Conservation (phyloP, 2,888 invertebrate genomes). For the Leucophora obtusa region DNA sequence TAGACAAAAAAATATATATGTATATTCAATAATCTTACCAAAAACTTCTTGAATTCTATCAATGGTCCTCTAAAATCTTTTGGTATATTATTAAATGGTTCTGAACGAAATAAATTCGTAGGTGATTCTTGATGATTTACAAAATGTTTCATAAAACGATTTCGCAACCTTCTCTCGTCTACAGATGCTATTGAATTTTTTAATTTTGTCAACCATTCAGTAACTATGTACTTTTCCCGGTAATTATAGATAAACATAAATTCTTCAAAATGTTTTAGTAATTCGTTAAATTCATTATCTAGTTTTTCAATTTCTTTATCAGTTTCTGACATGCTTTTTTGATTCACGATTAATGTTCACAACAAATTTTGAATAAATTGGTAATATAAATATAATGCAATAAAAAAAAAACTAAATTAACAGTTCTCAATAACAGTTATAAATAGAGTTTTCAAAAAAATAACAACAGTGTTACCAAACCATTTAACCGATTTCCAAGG, state of each 20-base stretch:
- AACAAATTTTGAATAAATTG: neutral
- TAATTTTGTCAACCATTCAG: constrained; percentile 66
- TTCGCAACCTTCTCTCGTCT: constrained; percentile 64
- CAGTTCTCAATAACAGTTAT: too few species aligned
- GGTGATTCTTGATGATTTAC: constrained; percentile 45
- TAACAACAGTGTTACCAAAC: too few species aligned
- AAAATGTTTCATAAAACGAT: constrained; percentile 64
- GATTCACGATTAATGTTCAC: neutral
- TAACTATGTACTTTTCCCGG: constrained; percentile 64
- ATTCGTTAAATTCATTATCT: constrained; percentile 57
- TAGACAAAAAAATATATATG: too few species aligned
- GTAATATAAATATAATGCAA: neutral
- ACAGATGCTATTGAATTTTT: constrained; percentile 53
- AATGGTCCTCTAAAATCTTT: constrained; percentile 46
- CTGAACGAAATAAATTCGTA: constrained; percentile 45
- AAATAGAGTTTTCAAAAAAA: too few species aligned
- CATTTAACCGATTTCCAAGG: too few species aligned
- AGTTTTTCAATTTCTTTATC: constrained; percentile 48
- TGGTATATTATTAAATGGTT: constrained; percentile 65
- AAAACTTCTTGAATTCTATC: constrained; percentile 39
- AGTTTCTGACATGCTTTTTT: constrained; percentile 30
- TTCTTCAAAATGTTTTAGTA: constrained; percentile 42
- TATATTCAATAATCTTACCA: constrained; percentile 37
- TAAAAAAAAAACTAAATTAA: too few species aligned
- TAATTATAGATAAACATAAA: constrained; percentile 50